Base-by-base conservation (phyloP, 2,113 vertebrate genomes). In the Gopherus evgoodei region DNA sequence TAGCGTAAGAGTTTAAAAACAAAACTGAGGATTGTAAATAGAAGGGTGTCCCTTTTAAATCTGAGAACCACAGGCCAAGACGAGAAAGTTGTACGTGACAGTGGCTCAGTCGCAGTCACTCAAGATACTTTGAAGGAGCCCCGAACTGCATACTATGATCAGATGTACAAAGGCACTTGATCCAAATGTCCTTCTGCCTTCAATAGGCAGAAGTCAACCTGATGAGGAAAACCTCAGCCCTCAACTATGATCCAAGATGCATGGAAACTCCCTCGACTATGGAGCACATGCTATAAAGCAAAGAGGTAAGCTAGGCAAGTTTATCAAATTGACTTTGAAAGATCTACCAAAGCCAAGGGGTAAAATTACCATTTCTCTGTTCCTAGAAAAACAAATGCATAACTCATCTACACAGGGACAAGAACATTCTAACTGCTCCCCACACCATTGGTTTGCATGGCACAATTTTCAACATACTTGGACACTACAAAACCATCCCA, bases 351-450 rank as follows among this genome's bases (percentile, higher is more conserved):
- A 5, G 87, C 42, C 44, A 84, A 8, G 82, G 65, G 53, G 54
- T 57, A 59, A 90, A 16, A 19, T 6, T 1, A 16, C 80, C 82
- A 14, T 79, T 49, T 44, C 52, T 69, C 4, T 69, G 13, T 9
- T 69, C 35, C 65, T 69, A 69, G 35, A 69, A 27, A 29, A 65
- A 62, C 6, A 13, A 59, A 65, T 16, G 31, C 62, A 62, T 12
- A 17, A 47, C 65, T 5, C 1, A 62, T 0, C 3, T 10, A 14
- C 0, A 12, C 49, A 4, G 9, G 25, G 10, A 35, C 1, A 0
- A 0, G 38, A 62, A 50, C 2, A 31, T 6, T n/a, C 38, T 0
- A 4, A 22, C 0, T 1, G 21, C 65, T 16, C 3, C 82, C 2
- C 80, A 4, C 8, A 5, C 62, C 62, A 17, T 69, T 31, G 14